Conservation (phyloP, 2,113 vertebrate genomes). For the Elaphurus davidianus region DNA sequence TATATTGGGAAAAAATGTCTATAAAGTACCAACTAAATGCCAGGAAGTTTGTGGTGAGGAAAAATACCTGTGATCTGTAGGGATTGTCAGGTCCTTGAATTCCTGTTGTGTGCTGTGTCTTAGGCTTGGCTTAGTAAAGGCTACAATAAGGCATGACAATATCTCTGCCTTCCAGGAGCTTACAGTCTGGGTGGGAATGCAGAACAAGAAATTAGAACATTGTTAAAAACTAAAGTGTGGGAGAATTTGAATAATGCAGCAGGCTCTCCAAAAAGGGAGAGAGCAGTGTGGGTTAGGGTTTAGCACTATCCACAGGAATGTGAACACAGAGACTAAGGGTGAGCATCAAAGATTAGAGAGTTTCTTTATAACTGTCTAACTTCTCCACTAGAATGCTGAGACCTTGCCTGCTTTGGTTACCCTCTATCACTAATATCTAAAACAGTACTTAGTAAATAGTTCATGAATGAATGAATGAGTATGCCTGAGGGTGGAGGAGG, state of each 20-base stretch:
- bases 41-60: not conserved
- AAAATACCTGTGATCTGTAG: not conserved
- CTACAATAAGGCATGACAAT: not conserved
- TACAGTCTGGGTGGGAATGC: not conserved
- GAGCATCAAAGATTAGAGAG: not conserved
- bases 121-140: not conserved
- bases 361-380: not conserved
- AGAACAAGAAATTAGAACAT: not conserved
- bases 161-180: not conserved
- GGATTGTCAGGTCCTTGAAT: not conserved
- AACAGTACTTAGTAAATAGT: not conserved
- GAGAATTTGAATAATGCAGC: not conserved
- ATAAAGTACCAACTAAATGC: not conserved
- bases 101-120: not conserved
- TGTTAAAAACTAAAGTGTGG: not conserved
- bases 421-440: not conserved
- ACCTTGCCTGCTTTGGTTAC: not conserved
- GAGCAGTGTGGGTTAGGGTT: not conserved
- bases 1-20: not conserved
- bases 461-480: not conserved
- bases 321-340: not conserved
- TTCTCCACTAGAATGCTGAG: not conserved
- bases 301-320: not conserved
- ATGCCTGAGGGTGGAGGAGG: not conserved
- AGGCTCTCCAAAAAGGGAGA: not conserved